Conservation (phyloP, 2,113 vertebrate species). For the Ceyx melanurus region DNA sequence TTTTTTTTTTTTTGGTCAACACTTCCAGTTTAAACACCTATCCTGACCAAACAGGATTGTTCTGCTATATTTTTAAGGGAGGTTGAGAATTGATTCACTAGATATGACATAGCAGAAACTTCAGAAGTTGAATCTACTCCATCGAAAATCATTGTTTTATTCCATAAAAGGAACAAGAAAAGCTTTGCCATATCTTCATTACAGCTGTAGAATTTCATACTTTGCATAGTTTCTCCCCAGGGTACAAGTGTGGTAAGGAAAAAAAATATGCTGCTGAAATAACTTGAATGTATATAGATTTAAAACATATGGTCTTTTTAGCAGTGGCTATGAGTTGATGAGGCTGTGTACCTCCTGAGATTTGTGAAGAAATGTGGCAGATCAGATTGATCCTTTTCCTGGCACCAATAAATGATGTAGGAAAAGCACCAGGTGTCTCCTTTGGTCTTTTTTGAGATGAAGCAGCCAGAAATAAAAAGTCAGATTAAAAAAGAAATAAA, state of each 20-base stretch:
- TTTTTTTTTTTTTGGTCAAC: neutral
- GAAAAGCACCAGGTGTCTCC: neutral
- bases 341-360: neutral
- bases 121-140: neutral
- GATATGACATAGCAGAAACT: neutral
- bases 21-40: neutral
- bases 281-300: constrained; percentile 1
- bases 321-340: neutral
- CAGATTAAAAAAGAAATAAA: too few species aligned
- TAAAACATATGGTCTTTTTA: constrained; percentile 34
- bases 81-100: neutral
- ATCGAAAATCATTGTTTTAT: neutral
- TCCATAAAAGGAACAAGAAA: constrained; percentile 11
- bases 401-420: neutral
- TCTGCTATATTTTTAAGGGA: neutral
- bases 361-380: neutral
- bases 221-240: constrained; percentile 46
- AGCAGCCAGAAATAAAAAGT: neutral
- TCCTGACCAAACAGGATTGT: neutral
- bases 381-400: neutral
- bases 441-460: neutral
- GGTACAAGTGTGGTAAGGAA: constrained; percentile 11
- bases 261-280: constrained; percentile 10
- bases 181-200: constrained; percentile 20
- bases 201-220: constrained; percentile 26